These are phyloP conservation scores for Meganola albula DNA, from an alignment of 2,888 invertebrate species.

Conservation along the genomic window DNA sequence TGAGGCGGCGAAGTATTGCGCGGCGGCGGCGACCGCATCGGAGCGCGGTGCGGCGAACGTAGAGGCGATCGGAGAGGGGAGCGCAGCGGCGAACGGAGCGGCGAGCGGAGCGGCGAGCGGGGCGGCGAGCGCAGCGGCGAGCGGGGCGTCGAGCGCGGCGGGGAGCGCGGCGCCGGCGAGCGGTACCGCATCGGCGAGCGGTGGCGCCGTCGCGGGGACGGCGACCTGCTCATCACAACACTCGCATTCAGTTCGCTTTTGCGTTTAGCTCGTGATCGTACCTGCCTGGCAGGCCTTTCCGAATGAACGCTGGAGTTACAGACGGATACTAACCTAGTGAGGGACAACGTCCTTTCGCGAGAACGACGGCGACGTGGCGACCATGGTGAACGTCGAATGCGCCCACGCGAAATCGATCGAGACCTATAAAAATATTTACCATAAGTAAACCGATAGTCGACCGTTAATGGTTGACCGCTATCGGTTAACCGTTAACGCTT, in stretches of 20 bases:
- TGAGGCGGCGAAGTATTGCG: slow-evolving; percentile 56
- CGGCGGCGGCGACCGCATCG: slow-evolving; percentile 32
- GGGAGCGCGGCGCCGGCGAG: slow-evolving; percentile 31
- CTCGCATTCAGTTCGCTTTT: no score
- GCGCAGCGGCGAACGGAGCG: slow-evolving; percentile 32
- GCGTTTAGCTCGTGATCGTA: no score
- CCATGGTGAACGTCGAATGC: slow-evolving; percentile 65
- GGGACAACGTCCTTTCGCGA: slow-evolving; percentile 57
- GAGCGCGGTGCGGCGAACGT: slow-evolving; percentile 36
- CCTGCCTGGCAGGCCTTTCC: no score
- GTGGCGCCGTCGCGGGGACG: slow-evolving; percentile 70
- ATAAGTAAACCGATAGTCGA: no score
- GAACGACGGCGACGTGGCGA: slow-evolving; percentile 63
- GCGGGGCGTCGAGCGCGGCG: slow-evolving; percentile 46
- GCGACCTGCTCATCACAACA: slow-evolving; percentile 44
- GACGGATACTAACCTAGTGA: slow-evolving; percentile 63
- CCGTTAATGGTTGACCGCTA: no score
- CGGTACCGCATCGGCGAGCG: slow-evolving; percentile 57
- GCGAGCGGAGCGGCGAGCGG: slow-evolving; percentile 39
- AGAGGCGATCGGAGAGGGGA: slow-evolving; percentile 34
- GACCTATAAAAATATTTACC: slow-evolving; percentile 73
- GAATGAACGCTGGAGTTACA: no score
- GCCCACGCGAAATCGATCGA: slow-evolving; percentile 80
- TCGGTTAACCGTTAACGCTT: no score
- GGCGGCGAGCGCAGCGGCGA: slow-evolving; percentile 42